Evolutionary conservation across 30 jellyfish, hydroid and myxozoan species (phyloP), one percentile per base, ranked within the genome.

Genomic region (Haliclystus octoradiatus): DNA sequence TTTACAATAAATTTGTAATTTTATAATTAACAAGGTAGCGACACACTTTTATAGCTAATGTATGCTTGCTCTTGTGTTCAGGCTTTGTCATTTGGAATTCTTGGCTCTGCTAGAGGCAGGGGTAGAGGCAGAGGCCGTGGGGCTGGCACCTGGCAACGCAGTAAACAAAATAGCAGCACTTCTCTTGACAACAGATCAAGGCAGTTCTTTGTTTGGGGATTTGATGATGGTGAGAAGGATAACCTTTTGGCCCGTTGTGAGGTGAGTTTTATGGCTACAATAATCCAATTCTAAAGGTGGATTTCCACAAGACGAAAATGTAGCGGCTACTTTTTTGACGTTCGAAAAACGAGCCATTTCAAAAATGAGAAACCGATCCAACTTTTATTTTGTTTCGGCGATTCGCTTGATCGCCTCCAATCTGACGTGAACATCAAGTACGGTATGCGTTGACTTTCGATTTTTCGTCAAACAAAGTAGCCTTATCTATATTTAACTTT

Each of bases 151-250:
- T 15, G 32, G 31, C 69, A 57, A 26, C 31, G 69, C 23, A 5
- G 26, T 5, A 57, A 15, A 22, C 69, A 9, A 5, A 13, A 26
- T 26, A 22, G 13, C 12, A 22, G 13, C 13, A 72, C 75, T 22
- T 82, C 85, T 35, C 72, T 89, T 9, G 98, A 89, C 66, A 89
- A 89, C 62, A 64, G 98, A 50, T 94, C 98, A 12, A 76, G 67
- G 64, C 93, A 89, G 63, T 51, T 89, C 2, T 80, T 80, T 4
- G 98, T 89, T 1, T 28, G 93, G 1, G 98, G 94, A n/a, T 89
- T 51, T 77, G 93, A 77, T 29, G 86, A 69, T 35, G 72, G 32
- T 22, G 98, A 89, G 26, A 89, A 89, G 60, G 94, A 89, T 29
- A 85, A 73, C 4, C 92, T 89, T 22, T 78, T 89, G 28, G 85